These are phyloP conservation scores for Lampris megalopsis DNA, from an alignment of 2,113 vertebrate genomes.

Conservation along the genomic window DNA sequence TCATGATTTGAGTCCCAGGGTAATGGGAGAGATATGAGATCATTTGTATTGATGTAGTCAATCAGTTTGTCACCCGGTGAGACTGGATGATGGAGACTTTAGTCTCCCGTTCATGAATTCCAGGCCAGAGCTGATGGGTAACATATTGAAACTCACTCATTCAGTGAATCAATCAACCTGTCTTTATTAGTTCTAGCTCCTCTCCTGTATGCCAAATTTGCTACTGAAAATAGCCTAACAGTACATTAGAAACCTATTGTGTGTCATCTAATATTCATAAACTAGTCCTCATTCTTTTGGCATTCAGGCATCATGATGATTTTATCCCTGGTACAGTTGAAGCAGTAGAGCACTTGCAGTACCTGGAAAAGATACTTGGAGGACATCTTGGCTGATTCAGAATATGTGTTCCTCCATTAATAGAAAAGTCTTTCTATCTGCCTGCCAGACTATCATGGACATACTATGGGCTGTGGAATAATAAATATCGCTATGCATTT, in stretches of 20 bases:
- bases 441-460: too few species aligned
- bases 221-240: conserved; percentile 23
- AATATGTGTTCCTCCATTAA: too few species aligned
- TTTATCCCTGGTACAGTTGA: not conserved
- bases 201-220: conserved; percentile 35
- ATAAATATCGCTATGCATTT: too few species aligned
- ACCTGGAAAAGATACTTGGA: too few species aligned
- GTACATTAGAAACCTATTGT: not conserved
- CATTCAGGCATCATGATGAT: not conserved
- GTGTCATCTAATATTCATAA: too few species aligned
- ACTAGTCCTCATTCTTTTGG: not conserved
- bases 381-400: too few species aligned
- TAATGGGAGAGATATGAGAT: conserved; percentile 1
- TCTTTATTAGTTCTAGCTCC: conserved; percentile 10
- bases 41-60: conserved; percentile 1
- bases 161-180: conserved; percentile 25
- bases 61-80: conserved; percentile 14
- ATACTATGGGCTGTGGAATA: too few species aligned
- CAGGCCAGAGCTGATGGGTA: not conserved
- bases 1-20: conserved; percentile 6
- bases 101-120: not conserved
- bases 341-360: too few species aligned
- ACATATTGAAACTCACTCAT: conserved; percentile 15
- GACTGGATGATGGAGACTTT: not conserved
- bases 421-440: too few species aligned